Conservation (phyloP, 2,113 vertebrate species). For the Melanostigma gelatinosum region DNA sequence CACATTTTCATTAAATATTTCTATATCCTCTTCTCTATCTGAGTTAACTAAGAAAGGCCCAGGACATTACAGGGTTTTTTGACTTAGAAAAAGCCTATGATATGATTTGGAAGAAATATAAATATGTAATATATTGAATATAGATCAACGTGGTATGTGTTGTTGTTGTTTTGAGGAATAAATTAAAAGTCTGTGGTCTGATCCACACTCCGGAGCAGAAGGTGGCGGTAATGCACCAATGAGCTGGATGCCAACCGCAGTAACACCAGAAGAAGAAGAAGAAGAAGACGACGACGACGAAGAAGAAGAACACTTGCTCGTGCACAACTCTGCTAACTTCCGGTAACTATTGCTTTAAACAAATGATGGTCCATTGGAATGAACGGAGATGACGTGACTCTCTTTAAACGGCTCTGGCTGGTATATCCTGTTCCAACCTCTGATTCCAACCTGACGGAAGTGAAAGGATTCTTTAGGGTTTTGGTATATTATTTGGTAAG, state of each 20-base stretch:
- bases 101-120: too few relatives aligned
- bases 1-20: too few relatives aligned
- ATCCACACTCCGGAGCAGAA: neutral
- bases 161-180: neutral
- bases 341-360: neutral
- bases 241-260: neutral
- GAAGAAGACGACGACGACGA: neutral
- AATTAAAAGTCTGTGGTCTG: neutral
- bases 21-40: too few relatives aligned
- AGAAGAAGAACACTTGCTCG: neutral
- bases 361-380: neutral
- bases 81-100: too few relatives aligned
- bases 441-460: neutral
- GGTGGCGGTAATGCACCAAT: neutral
- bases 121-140: too few relatives aligned
- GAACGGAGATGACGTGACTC: neutral
- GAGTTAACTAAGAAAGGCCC: too few relatives aligned
- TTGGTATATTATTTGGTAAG: slow-evolving; percentile 32
- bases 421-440: slow-evolving; percentile 32
- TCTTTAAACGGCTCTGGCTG: neutral
- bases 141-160: too few relatives aligned
- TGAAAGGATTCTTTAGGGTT: slow-evolving; percentile 19
- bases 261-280: neutral
- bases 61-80: too few relatives aligned
- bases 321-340: neutral